phyloP scores from a whole-genome alignment of 2,888 invertebrate species.

The Monoplex corrugatus region DNA sequence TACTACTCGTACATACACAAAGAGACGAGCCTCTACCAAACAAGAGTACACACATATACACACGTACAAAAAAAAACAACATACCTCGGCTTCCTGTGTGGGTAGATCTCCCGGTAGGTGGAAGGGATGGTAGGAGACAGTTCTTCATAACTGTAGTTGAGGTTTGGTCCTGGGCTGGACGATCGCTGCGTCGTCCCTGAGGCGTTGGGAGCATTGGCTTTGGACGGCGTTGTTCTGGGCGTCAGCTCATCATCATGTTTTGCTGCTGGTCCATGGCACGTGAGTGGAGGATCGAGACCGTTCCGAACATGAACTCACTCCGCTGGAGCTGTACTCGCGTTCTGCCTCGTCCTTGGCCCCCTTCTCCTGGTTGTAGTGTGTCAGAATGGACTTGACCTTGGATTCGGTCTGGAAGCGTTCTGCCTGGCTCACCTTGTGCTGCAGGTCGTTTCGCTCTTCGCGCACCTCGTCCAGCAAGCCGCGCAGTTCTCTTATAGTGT shows the following conservation, averaged over 20 bases:
- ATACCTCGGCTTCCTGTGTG: conserved; percentile 65
- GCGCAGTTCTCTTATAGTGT: conserved; percentile 70
- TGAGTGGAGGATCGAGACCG: neutral
- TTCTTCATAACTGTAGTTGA: conserved; percentile 41
- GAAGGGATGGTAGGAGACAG: conserved; percentile 58
- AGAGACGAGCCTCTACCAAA: too few relatives aligned
- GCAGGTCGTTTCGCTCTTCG: conserved; percentile 68
- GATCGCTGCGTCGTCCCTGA: neutral
- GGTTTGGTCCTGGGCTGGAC: neutral
- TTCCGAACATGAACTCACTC: conserved; percentile 23
- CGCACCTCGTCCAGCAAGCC: conserved; percentile 69
- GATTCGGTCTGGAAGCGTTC: conserved; percentile 64
- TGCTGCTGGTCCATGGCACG: conserved; percentile 46
- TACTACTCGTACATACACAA: too few relatives aligned
- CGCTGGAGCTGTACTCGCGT: conserved; percentile 49
- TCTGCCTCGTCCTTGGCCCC: conserved; percentile 66
- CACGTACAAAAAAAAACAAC: neutral
- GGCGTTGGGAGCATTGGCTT: neutral
- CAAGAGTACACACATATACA: neutral
- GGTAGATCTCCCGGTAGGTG: conserved; percentile 70
- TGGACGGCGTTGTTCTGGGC: conserved; percentile 12
- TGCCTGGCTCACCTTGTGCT: conserved; percentile 62
- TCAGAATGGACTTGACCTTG: conserved; percentile 55
- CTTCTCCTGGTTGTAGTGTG: conserved; percentile 63
- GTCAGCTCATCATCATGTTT: conserved; percentile 30